These are phyloP conservation scores for Oasisia sp. DNA, from an alignment of 2,888 invertebrate species.

Conservation along the genomic window DNA sequence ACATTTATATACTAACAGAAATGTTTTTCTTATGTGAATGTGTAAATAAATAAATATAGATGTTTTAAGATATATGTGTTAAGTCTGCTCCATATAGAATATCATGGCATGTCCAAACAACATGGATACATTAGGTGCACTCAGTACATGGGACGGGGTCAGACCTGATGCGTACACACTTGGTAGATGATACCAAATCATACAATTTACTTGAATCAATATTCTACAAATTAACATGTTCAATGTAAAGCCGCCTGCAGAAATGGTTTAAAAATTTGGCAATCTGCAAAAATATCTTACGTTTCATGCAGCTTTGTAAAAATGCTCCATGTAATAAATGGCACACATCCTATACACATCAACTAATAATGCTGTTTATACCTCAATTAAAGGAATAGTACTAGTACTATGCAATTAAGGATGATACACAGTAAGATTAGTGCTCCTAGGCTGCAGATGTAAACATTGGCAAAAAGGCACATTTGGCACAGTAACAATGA, in stretches of 20 bases:
- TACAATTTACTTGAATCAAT: background rate
- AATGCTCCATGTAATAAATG: background rate
- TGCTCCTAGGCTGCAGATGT: background rate
- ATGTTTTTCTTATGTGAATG: background rate
- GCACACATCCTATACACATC: conserved; percentile 1
- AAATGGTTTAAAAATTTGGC: background rate
- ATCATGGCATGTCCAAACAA: background rate
- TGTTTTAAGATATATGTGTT: background rate
- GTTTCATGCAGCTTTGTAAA: background rate
- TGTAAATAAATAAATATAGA: background rate
- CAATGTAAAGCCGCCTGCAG: background rate
- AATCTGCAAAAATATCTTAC: background rate
- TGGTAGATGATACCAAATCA: no score
- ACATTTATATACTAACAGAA: background rate
- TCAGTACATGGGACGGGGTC: no score
- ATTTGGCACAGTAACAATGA: background rate
- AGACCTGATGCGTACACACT: no score
- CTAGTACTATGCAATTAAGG: background rate
- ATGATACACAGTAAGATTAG: background rate
- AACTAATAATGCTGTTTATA: background rate
- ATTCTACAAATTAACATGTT: background rate
- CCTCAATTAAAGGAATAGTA: background rate
- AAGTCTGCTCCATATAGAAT: background rate
- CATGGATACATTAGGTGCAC: background rate
- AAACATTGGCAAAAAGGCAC: conserved; percentile 6